Base-by-base conservation (phyloP, 2,113 vertebrate genomes). In the Sisor rabdophorus region DNA sequence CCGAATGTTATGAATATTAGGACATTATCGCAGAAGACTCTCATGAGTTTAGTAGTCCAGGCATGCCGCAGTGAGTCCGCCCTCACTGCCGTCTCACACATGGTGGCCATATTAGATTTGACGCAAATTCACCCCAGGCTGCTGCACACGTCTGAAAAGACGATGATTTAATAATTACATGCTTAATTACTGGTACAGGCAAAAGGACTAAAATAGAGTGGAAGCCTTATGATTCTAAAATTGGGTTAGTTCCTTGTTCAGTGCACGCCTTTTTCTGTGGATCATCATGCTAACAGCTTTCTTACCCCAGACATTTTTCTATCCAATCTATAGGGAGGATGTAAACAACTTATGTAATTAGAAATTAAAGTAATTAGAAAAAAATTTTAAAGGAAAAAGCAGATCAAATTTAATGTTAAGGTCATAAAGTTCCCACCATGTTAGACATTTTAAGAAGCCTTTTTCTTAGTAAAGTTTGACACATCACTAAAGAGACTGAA, bases 101-200 rank as follows among this genome's bases (percentile, higher is more conserved):
- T 56, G 61, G 55, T 85, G n/a, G 48, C 55, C 47, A 61, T 85
- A 91, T 89, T 86, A 85, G 73, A 88, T 90, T 84, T 80, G 67
- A 50, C 1, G 69, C 81, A 48, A 84, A 78, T 86, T 86, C 80
- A 83, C 81, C 73, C 71, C 67, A 26, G 68, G 78, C 69, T 26
- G 32, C 47, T 76, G 56, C 82, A 79, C 79, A 77, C 76, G 64
- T 84, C 52, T 64, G 36, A 73, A 85, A 81, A 79, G 73, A 80
- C 80, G 82, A 81, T 89, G 77, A 87, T 88, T 88, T 86, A 82
- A 88, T 85, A 84, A 85, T 82, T 76, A 75, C 87, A 81, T 81
- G 80, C 78, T 80, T 87, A 87, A 86, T 85, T 78, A 85, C 84
- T 69, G 80, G 80, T 86, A 77, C 79, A 75, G 81, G 75, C 80